phyloP scores from a whole-genome alignment of 2,797 vertebrate genomes.

The Kryptopterus vitreolus region DNA sequence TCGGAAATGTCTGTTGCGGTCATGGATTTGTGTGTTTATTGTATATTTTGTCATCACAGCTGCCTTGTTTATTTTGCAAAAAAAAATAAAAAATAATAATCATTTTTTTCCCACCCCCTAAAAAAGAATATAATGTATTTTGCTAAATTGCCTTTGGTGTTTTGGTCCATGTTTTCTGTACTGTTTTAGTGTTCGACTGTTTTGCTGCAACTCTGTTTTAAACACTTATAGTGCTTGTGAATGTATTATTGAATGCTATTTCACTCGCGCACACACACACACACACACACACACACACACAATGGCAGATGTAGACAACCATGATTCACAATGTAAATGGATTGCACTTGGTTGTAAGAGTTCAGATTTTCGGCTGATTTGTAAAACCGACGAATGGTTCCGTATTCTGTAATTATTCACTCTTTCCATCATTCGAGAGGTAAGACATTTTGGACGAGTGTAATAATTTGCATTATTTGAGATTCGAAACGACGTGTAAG shows the following conservation, averaged over 20 bases:
- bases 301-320: conserved; percentile 27
- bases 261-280: conserved; percentile 11
- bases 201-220: conserved; percentile 35
- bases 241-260: conserved; percentile 57
- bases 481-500: neutral
- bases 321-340: conserved; percentile 7
- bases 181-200: conserved; percentile 33
- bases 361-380: conserved; percentile 1
- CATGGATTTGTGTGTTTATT: conserved; percentile 40
- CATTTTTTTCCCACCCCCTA: conserved; percentile 46
- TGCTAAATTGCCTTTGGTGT: conserved; percentile 52
- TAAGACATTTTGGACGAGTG: neutral
- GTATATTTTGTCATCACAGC: conserved; percentile 52
- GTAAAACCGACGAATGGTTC: too few relatives aligned
- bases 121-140: conserved; percentile 55
- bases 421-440: neutral
- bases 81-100: neutral
- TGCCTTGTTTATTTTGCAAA: conserved; percentile 51
- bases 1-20: conserved; percentile 20
- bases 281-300: conserved; percentile 13
- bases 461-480: conserved; percentile 7
- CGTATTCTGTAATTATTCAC: too few relatives aligned
- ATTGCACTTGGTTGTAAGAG: neutral
- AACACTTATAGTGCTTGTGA: conserved; percentile 52
- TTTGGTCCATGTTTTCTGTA: conserved; percentile 41